Percentiles rank a stretch among this genome's conserved stretches.
Evolutionary conservation across 2,888 invertebrate species (phyloP).

Genomic region (Crematogaster levior): DNA sequence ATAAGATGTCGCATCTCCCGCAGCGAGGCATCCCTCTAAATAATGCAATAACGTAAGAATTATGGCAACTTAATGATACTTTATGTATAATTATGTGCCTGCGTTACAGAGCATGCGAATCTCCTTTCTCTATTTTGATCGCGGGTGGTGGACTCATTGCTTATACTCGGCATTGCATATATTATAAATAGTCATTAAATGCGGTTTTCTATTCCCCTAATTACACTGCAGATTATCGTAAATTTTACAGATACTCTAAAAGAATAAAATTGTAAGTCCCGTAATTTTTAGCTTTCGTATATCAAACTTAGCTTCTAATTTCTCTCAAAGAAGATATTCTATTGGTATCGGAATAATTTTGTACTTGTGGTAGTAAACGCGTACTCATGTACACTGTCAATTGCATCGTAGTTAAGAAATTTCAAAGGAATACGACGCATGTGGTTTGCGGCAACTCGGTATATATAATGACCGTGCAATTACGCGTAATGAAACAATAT

Average conservation of each 20-base stretch:
- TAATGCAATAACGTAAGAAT: constrained; percentile 85
- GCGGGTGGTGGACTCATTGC: constrained; percentile 42
- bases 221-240: not conserved
- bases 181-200: constrained; percentile 32
- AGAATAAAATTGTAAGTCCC: not conserved
- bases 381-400: not conserved
- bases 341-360: not conserved
- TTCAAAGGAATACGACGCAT: constrained; percentile 11
- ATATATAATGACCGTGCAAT: constrained; percentile 44
- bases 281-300: not conserved
- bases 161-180: not conserved
- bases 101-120: constrained; percentile 62
- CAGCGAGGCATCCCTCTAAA: constrained; percentile 83
- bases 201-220: not conserved
- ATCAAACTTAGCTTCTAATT: not conserved
- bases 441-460: constrained; percentile 32
- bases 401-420: constrained; percentile 17
- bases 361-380: not conserved
- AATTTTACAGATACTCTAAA: not conserved
- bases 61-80: constrained; percentile 84
- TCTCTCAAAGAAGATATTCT: not conserved
- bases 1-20: constrained; percentile 78
- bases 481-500: constrained; percentile 54
- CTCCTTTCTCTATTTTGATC: constrained; percentile 54
- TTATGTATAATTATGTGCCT: constrained; percentile 83